These are phyloP conservation scores for Synergus itoensis DNA, from an alignment of 2,888 invertebrate species.

Conservation along the genomic window DNA sequence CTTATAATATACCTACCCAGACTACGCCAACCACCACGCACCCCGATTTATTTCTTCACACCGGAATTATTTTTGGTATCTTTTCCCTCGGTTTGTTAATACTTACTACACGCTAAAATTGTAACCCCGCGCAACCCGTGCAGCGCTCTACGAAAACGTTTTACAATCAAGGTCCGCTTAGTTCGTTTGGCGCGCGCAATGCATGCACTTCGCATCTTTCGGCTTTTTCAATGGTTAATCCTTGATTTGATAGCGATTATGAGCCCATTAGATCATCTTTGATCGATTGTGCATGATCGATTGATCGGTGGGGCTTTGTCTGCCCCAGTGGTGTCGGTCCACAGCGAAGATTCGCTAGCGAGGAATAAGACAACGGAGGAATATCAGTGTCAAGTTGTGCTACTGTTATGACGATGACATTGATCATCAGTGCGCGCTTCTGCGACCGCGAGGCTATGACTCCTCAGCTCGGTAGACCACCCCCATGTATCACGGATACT, in stretches of 20 bases:
- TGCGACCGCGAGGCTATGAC: constrained; percentile 6
- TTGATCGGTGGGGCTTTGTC: neutral
- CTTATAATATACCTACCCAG: constrained; percentile 50
- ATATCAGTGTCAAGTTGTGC: constrained; percentile 33
- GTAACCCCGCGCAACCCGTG: constrained; percentile 56
- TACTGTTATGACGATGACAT: constrained; percentile 26
- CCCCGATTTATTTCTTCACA: constrained; percentile 75
- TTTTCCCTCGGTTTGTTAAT: constrained; percentile 76
- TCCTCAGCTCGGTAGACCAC: constrained; percentile 38
- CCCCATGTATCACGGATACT: constrained; percentile 31
- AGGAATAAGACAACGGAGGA: constrained; percentile 16
- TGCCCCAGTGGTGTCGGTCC: neutral
- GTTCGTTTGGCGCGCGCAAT: constrained; percentile 62
- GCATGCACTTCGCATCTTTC: constrained; percentile 55
- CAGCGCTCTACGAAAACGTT: constrained; percentile 59
- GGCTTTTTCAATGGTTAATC: neutral
- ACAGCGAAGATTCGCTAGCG: neutral
- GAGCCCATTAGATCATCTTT: neutral
- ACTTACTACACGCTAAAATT: constrained; percentile 63
- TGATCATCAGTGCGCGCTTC: constrained; percentile 35
- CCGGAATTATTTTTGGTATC: constrained; percentile 77
- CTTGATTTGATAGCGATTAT: constrained; percentile 1
- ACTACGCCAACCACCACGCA: constrained; percentile 50
- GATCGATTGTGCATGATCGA: neutral
- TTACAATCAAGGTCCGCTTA: constrained; percentile 63